Conservation (phyloP, 2,797 vertebrate species). For the Tapera naevia region DNA sequence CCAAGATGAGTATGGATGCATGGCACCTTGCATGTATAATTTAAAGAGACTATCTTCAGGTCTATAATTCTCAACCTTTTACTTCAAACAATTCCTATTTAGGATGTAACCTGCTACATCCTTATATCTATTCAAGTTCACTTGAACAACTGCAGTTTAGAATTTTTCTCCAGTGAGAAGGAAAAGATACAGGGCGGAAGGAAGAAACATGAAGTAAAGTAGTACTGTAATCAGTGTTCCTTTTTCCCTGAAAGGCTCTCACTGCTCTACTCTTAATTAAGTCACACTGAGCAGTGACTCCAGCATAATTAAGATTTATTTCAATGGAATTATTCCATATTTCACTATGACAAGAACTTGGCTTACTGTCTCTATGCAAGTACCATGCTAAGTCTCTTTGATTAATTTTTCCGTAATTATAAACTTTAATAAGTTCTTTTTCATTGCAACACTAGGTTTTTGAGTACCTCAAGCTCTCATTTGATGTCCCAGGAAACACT, state of each 20-base stretch:
- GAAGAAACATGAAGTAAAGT: not conserved
- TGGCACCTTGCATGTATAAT: constrained; percentile 36
- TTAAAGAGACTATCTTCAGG: constrained; percentile 47
- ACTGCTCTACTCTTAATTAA: constrained; percentile 49
- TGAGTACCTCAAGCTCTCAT: constrained; percentile 16
- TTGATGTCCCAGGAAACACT: constrained; percentile 6
- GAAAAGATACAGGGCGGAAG: not conserved
- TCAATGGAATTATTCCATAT: constrained; percentile 47
- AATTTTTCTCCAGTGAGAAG: not conserved
- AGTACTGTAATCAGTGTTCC: not conserved
- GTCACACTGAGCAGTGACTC: constrained; percentile 47
- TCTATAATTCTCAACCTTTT: not conserved
- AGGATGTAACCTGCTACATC: not conserved
- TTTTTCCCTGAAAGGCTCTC: constrained; percentile 27
- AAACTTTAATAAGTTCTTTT: constrained; percentile 55
- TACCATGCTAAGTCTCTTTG: constrained; percentile 26
- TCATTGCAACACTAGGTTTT: constrained; percentile 23
- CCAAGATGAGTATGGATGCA: constrained; percentile 38
- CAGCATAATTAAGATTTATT: constrained; percentile 66
- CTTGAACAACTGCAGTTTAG: not conserved
- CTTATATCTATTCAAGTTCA: not conserved
- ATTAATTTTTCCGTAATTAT: constrained; percentile 59
- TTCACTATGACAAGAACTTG: constrained; percentile 54
- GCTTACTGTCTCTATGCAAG: constrained; percentile 49
- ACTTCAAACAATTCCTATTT: not conserved